A percentile compares a stretch with the other conserved stretches of the same genome.
phyloP scores from a whole-genome alignment of 2,113 vertebrate species.

The Pandion haliaetus region DNA sequence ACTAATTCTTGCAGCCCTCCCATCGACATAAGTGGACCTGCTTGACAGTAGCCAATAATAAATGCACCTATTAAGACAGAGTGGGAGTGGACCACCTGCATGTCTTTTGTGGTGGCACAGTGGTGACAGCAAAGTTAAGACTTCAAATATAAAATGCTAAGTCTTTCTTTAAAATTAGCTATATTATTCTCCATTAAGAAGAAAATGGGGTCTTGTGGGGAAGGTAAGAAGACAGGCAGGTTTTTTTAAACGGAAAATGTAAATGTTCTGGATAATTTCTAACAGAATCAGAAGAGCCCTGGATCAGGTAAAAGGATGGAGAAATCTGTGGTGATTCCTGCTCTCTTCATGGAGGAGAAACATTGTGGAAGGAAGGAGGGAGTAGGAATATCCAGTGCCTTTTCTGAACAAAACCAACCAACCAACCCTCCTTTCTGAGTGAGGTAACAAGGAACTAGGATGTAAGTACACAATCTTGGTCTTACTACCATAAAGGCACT shows the following conservation, averaged over 20 bases:
- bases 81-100: neutral
- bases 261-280: neutral
- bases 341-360: neutral
- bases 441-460: neutral
- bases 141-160: neutral
- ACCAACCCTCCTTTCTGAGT: neutral
- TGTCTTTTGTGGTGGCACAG: neutral
- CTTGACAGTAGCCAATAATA: neutral
- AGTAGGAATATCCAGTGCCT: neutral
- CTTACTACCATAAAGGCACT: neutral
- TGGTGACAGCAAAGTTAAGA: neutral
- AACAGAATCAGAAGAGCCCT: neutral
- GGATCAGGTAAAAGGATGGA: neutral
- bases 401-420: neutral
- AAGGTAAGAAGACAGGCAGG: neutral
- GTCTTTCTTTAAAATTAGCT: neutral
- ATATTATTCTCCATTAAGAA: neutral
- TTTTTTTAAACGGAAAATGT: neutral
- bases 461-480: accelerated
- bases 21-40: neutral
- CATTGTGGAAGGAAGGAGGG: neutral
- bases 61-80: neutral
- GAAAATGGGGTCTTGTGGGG: neutral
- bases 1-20: neutral
- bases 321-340: neutral